Base-by-base conservation (phyloP, 1,140 invertebrate species). In the Coenobita brevimanus region DNA sequence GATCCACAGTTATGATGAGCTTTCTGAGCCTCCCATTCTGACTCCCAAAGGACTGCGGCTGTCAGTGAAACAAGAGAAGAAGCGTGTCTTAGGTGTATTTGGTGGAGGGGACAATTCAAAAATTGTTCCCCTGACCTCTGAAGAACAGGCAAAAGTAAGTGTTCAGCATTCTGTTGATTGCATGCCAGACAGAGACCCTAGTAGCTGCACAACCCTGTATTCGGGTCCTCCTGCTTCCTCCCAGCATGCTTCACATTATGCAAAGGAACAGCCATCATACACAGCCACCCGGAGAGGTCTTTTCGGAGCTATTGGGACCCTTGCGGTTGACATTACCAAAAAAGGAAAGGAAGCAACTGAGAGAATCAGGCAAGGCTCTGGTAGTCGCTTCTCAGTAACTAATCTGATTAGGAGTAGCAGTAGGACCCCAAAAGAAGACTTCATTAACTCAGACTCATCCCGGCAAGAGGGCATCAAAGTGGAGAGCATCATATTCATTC, bases 1-100 rank as follows among this genome's bases (percentile, higher is more conserved):
- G 95, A 91, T 94, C 17, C 93, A 95, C 84, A 94, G 94, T 1
- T 96, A 94, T 94, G 93, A 93, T 89, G 95, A 95, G 91, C 91
- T 95, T 4, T 91, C 90, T 62, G 92, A 93, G 64, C 91, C 93
- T 3, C 93, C 94, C 21, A 92, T 93, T 82, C 91, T 94, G 54
- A 93, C 94, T 1, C 93, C 94, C 0, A 94, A 93, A 91, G 95
- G 95, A 38, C 92, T 95, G 17, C 91, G 81, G 13, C 91, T 92
- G 69, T 89, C 81, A 60, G 84, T 92, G 38, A 91, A 89, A 60
- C 75, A 89, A 43, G 85, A 83, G 64, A 84, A 89, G 64, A 89
- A 85, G 27, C 89, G 90, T 36, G 82, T 90, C 13, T 69, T 91
- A 1, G 89, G 89, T 15, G 27, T 91, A 41, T 90, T 90, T 78